Conservation (phyloP, 1,140 invertebrate species). For the honey bee (Apis mellifera) region Amel_HAv3.1 CM009935.2:7665501-7666000, state of each 20-base stretch:
- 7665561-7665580: neutral
- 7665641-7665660: constrained; percentile 17
- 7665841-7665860: neutral
- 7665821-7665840: neutral
- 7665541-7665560: neutral
- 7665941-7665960: neutral
- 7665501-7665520: too few relatives aligned
- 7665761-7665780: too few relatives aligned
- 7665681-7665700: neutral
- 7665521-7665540: too few relatives aligned
- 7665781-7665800: neutral
- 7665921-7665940: constrained; percentile 1
- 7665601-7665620: neutral
- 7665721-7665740: constrained; percentile 18
- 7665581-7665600: neutral
- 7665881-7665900: constrained; percentile 2
- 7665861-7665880: neutral
- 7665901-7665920: constrained; percentile 10
- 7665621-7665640: neutral
- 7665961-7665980: neutral
- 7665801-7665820: neutral
- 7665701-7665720: neutral
- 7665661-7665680: neutral
- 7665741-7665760: neutral
- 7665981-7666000: neutral